Evolutionary conservation across 2,113 vertebrate genomes (phyloP).

Genomic region (Azemiops feae): DNA sequence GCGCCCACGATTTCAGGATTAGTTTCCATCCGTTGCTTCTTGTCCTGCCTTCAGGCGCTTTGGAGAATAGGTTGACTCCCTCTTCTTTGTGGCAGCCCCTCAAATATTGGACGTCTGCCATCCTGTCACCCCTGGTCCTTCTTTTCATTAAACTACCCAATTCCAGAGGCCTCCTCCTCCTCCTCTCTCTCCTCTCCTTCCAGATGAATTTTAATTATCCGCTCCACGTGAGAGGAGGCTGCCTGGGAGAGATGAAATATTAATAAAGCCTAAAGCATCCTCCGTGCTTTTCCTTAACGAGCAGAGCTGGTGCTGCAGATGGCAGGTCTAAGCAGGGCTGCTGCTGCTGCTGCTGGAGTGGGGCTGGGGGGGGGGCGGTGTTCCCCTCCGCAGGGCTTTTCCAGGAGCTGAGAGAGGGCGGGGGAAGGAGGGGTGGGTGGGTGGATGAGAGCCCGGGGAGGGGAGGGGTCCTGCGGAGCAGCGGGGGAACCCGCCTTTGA

Average conservation of each 20-base stretch:
- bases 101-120: too few species aligned
- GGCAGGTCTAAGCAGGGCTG: neutral
- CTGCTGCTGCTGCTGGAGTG: neutral
- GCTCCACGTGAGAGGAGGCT: slow-evolving; percentile 52
- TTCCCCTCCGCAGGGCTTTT: neutral
- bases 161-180: neutral
- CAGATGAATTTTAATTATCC: slow-evolving; percentile 53
- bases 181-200: neutral
- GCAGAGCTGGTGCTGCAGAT: slow-evolving; percentile 34
- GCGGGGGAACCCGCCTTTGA: neutral
- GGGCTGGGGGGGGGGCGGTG: neutral
- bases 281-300: slow-evolving; percentile 60
- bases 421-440: neutral
- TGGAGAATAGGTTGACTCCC: too few species aligned
- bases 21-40: too few species aligned
- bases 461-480: neutral
- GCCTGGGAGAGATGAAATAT: slow-evolving; percentile 59
- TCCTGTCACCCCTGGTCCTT: too few species aligned
- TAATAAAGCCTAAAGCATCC: slow-evolving; percentile 47
- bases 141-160: too few species aligned
- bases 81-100: too few species aligned
- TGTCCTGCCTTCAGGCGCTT: too few species aligned
- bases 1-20: accelerated
- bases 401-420: neutral
- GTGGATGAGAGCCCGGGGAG: neutral